Conservation (phyloP, 1,140 invertebrate genomes). For the Amyelois transitella region DNA sequence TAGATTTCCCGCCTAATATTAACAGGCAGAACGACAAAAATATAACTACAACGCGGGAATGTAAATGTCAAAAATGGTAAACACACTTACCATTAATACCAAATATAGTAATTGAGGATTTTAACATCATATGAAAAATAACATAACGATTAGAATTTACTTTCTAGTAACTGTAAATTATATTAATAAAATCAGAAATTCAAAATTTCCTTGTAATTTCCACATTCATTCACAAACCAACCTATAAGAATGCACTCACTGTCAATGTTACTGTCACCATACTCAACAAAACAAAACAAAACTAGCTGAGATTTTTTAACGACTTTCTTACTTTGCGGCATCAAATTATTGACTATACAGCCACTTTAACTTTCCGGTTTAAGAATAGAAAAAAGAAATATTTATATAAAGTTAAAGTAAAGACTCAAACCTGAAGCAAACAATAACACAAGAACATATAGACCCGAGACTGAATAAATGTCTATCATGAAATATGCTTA, state of each 20-base stretch:
- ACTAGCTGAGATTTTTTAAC: too few species aligned
- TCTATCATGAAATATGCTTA: too few species aligned
- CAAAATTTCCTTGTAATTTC: background rate
- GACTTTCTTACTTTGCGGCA: too few species aligned
- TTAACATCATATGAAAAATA: background rate
- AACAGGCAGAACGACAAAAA: conserved; percentile 19
- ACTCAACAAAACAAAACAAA: too few species aligned
- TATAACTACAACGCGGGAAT: conserved; percentile 33
- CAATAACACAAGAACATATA: too few species aligned
- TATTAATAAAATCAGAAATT: background rate
- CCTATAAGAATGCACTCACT: background rate
- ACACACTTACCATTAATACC: conserved; percentile 35
- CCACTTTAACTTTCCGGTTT: too few species aligned
- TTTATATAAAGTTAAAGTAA: too few species aligned
- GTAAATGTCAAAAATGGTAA: conserved; percentile 38
- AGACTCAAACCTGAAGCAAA: too few species aligned
- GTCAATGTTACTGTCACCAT: background rate
- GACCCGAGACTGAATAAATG: too few species aligned
- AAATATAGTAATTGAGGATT: background rate
- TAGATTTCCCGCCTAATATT: conserved; percentile 56
- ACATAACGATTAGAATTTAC: background rate
- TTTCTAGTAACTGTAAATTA: background rate
- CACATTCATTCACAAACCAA: background rate
- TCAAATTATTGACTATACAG: too few species aligned
- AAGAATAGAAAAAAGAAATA: too few species aligned